Evolutionary conservation across 1,140 invertebrate genomes (phyloP).

Genomic region (Uloborus diversus): DNA sequence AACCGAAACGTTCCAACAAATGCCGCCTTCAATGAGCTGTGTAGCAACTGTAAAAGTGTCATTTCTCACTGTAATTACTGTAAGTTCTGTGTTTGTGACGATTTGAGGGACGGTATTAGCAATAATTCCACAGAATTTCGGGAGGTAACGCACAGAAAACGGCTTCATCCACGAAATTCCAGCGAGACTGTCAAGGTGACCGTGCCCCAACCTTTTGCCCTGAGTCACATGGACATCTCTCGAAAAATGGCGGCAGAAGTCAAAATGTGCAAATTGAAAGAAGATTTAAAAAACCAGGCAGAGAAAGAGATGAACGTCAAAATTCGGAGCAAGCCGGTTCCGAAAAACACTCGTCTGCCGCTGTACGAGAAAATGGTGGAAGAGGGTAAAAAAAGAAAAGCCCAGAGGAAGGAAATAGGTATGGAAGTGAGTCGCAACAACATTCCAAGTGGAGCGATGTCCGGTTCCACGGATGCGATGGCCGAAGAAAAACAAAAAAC

Average conservation of each 20-base stretch:
- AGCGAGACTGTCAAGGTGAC: constrained; percentile 5
- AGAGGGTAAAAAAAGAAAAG: constrained; percentile 10
- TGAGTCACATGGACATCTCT: background rate
- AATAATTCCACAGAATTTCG: background rate
- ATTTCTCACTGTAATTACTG: background rate
- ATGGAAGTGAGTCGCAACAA: background rate
- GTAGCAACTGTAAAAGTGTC: background rate
- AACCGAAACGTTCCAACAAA: background rate
- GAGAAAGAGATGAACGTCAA: constrained; percentile 21
- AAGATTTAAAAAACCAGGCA: constrained; percentile 16
- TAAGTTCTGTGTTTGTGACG: background rate
- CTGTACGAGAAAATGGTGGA: constrained; percentile 28
- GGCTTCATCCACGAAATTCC: background rate
- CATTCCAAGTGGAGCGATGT: no score
- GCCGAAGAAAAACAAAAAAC: background rate
- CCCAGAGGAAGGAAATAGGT: constrained; percentile 30
- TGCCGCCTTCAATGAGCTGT: background rate
- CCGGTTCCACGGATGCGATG: background rate
- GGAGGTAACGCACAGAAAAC: background rate
- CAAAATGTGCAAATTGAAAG: constrained; percentile 5
- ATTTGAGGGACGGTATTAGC: background rate
- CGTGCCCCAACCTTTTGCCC: constrained; percentile 29
- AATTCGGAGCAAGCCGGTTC: constrained; percentile 22
- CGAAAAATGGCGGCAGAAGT: background rate
- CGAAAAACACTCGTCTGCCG: constrained; percentile 26